Evolutionary conservation across 1,140 invertebrate genomes (phyloP), one percentile per base, ranked within the genome.

Genomic region (Diorhabda elongata): DNA sequence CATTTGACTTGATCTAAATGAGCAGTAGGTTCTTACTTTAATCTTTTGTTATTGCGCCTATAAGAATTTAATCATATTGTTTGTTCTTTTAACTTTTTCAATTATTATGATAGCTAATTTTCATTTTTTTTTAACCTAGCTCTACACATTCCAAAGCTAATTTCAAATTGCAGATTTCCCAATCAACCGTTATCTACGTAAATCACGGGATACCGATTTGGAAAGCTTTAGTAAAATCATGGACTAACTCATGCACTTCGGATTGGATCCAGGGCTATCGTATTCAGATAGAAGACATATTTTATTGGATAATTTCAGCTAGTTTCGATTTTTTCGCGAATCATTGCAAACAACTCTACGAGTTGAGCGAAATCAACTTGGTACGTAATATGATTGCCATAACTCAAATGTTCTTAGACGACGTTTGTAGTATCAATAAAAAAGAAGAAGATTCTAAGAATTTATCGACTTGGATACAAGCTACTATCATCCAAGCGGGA

Each of bases 101-200:
- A 26, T 1, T 26, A 26, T 26, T 2, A 26, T 26, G 1, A 26
- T 26, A 26, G 26, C 26, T 26, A 26, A 26, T 26, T 26, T 26
- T 26, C 26, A 26, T 26, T 26, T 26, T 26, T 26, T 26, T 11
- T 26, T 1, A 26, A 26, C 26, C 26, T 26, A 26, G 26, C 26
- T 26, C 26, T 26, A 26, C 26, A 26, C 26, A 26, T 26, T 26
- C 26, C 26, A 26, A 26, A 26, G 26, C 26, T 26, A 26, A 26
- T 26, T 26, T 26, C 26, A 26, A 26, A 26, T 26, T 26, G 26
- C 26, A 78, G 77, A 69, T 80, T 5, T 93, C 93, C 47, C 86
- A 94, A 9, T 97, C 94, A 81, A 93, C 93, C 57, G 95, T 97
- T 90, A 94, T 97, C 71, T 96, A 96, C 78, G 89, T 96, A 83